phyloP scores from a whole-genome alignment of 2,113 vertebrate species.

The Camelus dromedarius region DNA sequence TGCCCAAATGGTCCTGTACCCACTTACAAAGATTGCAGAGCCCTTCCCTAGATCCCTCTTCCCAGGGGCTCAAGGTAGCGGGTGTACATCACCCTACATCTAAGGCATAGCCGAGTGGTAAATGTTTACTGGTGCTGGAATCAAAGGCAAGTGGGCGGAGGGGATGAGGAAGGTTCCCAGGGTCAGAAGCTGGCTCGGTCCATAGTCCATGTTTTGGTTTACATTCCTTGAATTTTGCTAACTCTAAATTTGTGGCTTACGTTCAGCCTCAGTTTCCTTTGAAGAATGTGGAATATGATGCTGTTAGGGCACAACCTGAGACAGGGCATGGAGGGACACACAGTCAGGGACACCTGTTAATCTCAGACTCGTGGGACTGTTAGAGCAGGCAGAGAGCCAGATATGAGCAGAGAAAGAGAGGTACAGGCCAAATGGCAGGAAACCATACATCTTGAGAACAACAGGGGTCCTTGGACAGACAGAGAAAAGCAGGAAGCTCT shows the following conservation, averaged over 20 bases:
- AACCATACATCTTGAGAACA: too few species aligned
- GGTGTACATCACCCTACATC: neutral
- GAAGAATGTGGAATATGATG: neutral
- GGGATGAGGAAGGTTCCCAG: neutral
- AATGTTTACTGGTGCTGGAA: neutral
- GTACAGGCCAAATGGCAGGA: too few species aligned
- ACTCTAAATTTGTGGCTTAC: neutral
- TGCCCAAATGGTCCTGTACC: neutral
- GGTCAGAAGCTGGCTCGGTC: neutral
- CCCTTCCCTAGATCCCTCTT: neutral
- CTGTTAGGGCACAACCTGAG: neutral
- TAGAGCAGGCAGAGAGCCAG: too few species aligned
- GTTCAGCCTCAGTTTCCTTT: neutral
- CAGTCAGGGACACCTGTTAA: neutral
- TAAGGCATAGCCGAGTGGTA: neutral
- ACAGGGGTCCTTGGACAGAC: too few species aligned
- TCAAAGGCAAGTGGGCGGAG: neutral
- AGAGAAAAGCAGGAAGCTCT: too few species aligned
- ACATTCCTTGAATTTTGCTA: neutral
- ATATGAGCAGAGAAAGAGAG: too few species aligned
- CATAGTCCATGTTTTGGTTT: neutral
- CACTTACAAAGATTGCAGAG: neutral
- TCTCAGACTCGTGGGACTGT: neutral
- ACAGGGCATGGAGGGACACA: rapidly evolving
- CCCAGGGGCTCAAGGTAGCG: too few species aligned